Evolutionary conservation across 2,888 invertebrate genomes (phyloP).

Genomic region (Odontocerum albicorne): DNA sequence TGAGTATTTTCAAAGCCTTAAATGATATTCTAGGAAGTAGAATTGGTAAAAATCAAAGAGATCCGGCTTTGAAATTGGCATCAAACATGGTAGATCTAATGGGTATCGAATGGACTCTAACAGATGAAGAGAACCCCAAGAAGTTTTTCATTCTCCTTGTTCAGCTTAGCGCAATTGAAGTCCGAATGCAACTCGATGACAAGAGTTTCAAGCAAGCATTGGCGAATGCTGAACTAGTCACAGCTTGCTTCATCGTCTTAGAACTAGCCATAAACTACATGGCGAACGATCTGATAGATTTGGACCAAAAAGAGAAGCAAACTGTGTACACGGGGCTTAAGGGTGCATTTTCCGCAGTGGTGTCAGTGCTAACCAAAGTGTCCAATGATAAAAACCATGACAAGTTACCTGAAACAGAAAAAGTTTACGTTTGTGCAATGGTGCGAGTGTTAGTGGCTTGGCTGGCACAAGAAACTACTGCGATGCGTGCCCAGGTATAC

Average conservation of each 20-base stretch:
- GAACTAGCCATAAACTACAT: slow-evolving; percentile 80
- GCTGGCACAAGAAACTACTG: slow-evolving; percentile 88
- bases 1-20: slow-evolving; percentile 78
- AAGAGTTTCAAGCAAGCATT: slow-evolving; percentile 78
- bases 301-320: slow-evolving; percentile 89
- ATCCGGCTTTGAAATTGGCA: slow-evolving; percentile 83
- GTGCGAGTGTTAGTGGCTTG: slow-evolving; percentile 85
- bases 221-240: slow-evolving; percentile 75
- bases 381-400: slow-evolving; percentile 75
- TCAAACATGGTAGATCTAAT: slow-evolving; percentile 78
- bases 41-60: slow-evolving; percentile 84
- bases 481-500: slow-evolving; percentile 82
- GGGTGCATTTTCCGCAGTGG: slow-evolving; percentile 82
- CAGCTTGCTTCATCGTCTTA: slow-evolving; percentile 79
- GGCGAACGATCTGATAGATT: slow-evolving; percentile 76
- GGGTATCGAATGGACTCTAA: slow-evolving; percentile 83
- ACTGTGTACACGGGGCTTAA: slow-evolving; percentile 87
- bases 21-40: slow-evolving; percentile 84
- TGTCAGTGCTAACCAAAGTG: slow-evolving; percentile 71
- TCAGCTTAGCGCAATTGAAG: slow-evolving; percentile 88
- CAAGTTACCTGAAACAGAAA: slow-evolving; percentile 67
- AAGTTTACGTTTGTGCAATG: slow-evolving; percentile 80
- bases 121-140: slow-evolving; percentile 74
- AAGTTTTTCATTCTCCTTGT: slow-evolving; percentile 81
- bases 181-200: slow-evolving; percentile 91